Conservation (phyloP, 2,113 vertebrate species). For the Fregata magnificens region DNA sequence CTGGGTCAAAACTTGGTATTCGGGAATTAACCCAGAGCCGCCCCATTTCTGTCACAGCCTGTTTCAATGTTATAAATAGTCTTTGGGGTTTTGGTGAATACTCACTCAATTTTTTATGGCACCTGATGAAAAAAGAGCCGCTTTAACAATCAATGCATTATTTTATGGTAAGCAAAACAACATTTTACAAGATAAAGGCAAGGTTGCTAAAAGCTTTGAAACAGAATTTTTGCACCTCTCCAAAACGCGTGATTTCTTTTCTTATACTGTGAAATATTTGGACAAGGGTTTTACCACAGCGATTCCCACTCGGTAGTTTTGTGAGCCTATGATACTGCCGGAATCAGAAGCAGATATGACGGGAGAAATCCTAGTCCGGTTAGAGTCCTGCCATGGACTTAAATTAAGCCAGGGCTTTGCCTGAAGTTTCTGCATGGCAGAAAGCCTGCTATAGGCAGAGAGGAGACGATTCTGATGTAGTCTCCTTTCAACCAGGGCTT, state of each 20-base stretch:
- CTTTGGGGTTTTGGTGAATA: not conserved
- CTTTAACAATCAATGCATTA: not conserved
- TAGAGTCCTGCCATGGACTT: conserved; percentile 11
- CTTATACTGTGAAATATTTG: not conserved
- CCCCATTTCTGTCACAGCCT: not conserved
- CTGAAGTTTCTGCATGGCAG: not conserved
- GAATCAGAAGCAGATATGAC: not conserved
- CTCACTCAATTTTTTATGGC: not conserved
- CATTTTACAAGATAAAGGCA: not conserved
- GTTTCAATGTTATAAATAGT: not conserved
- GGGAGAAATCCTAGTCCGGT: not conserved
- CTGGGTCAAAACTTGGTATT: not conserved
- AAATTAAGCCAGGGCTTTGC: conserved; percentile 38
- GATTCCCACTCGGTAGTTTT: not conserved
- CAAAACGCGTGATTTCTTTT: not conserved
- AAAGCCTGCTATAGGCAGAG: not conserved
- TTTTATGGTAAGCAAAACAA: not conserved
- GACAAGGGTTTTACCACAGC: not conserved
- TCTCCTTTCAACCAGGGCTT: not conserved
- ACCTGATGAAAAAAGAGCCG: not conserved
- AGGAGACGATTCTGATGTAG: conserved; percentile 11
- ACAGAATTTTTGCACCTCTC: not conserved
- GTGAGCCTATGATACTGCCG: not conserved
- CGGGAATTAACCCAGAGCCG: not conserved
- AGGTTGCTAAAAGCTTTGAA: not conserved